Conservation (phyloP, 2,888 invertebrate genomes). For the Abrostola tripartita region DNA sequence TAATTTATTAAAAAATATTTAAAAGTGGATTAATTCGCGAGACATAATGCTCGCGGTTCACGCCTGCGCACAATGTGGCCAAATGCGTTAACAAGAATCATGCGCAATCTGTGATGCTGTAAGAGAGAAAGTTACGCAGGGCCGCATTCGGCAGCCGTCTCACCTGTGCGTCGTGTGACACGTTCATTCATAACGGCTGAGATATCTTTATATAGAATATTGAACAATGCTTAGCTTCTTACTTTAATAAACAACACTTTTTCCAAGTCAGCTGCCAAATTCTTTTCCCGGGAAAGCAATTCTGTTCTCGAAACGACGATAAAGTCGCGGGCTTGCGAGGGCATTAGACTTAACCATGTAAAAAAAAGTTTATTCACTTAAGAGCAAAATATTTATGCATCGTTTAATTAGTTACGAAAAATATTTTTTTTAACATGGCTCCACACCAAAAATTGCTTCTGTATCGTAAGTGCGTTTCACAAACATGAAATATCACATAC, state of each 20-base stretch:
- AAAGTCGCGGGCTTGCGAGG: too few species aligned
- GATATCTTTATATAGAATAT: neutral
- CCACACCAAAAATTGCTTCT: too few species aligned
- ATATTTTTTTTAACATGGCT: too few species aligned
- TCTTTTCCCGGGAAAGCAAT: too few species aligned
- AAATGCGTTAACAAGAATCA: conserved; percentile 72
- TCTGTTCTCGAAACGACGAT: too few species aligned
- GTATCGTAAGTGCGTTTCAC: too few species aligned
- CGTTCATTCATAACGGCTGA: conserved; percentile 41
- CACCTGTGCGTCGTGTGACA: conserved; percentile 23
- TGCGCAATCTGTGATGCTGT: conserved; percentile 80
- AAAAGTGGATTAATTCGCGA: conserved; percentile 53
- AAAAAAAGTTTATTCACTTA: too few species aligned
- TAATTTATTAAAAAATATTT: conserved; percentile 28
- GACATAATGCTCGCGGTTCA: conserved; percentile 61
- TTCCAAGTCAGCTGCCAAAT: too few species aligned
- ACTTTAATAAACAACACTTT: neutral
- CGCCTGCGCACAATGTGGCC: conserved; percentile 68
- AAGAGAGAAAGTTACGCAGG: conserved; percentile 83
- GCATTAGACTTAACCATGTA: too few species aligned
- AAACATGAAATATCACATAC: too few species aligned
- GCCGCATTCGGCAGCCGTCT: conserved; percentile 61
- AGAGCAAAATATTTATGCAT: too few species aligned
- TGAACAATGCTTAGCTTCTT: neutral
- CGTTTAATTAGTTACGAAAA: too few species aligned